These are phyloP conservation scores for Euzophera pinguis DNA, from an alignment of 2,888 invertebrate genomes.

Conservation along the genomic window DNA sequence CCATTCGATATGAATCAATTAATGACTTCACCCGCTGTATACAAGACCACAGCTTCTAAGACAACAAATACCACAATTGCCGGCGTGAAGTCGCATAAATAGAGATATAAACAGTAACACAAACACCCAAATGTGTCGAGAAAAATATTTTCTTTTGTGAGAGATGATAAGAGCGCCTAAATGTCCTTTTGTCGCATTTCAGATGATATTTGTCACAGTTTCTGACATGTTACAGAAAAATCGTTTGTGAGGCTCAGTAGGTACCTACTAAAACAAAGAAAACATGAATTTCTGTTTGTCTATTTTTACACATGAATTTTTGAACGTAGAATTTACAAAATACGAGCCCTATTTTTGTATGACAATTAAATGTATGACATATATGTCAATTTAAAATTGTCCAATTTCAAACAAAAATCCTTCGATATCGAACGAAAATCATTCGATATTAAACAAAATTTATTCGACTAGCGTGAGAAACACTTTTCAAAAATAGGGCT, in stretches of 20 bases:
- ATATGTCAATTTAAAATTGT: no score
- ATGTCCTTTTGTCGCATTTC: conserved; percentile 7
- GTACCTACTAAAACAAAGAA: not conserved
- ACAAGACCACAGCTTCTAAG: not conserved
- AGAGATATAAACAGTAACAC: conserved; percentile 7
- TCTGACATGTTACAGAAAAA: not conserved
- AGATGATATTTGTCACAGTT: conserved; percentile 4
- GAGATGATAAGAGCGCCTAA: conserved; percentile 9
- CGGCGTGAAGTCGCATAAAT: conserved; percentile 9
- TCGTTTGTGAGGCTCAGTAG: not conserved
- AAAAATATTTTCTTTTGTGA: conserved; percentile 8
- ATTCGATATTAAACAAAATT: no score
- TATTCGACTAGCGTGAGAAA: no score
- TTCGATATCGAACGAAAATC: no score
- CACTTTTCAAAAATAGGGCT: no score
- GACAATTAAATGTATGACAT: no score
- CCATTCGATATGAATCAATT: no score
- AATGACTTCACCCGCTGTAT: not conserved
- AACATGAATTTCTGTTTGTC: not conserved
- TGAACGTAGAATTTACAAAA: not conserved
- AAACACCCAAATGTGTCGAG: not conserved
- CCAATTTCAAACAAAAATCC: no score
- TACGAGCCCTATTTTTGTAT: no score
- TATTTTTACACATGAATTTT: not conserved
- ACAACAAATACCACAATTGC: conserved; percentile 7